Base-by-base conservation (phyloP, 2,113 vertebrate species). In the Glaucomys volans region DNA sequence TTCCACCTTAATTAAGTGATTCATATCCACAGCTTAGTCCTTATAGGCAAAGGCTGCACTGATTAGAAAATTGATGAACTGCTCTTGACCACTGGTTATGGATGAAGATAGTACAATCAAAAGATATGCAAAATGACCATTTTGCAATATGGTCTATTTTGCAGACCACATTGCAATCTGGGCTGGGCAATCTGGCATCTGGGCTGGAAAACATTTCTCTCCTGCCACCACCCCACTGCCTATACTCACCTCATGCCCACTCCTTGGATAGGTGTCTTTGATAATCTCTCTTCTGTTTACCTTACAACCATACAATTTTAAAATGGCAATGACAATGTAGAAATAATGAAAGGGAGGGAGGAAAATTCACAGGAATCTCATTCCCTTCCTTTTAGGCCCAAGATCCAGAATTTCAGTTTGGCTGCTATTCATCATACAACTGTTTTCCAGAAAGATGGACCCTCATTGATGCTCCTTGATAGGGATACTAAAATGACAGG, bases 311-410 rank as follows among this genome's bases (percentile, higher is more conserved):
- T 28, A 75, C 10, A 17, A 87, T 28, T 8, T 67, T 90, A 74
- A 84, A 84, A 92, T 66, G 59, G 37, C 37, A 86, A 64, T 40
- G 30, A 1, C 17, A 62, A 28, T 59, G 16, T n/a, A 83, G 54
- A 95, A 81, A 10, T 86, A 47, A 81, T 26, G 54, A 87, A 90
- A 74, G 35, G 37, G 37, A 83, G n/a, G 47, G n/a, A 83, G 64
- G 12, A 11, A 89, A 85, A 74, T 82, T 71, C 28, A 83, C 16
- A 94, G 79, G 64, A 72, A 72, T 72, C 32, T 71, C 16, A 86
- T n/a, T 94, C 66, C 66, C 44, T 91, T 87, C 59, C 42, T 92
- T 90, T 82, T 92, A 95, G 40, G 44, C 13, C 50, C 67, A 47
- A 87, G 67, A 92, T 5, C 6, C 52, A 80, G 72, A 20, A 62